A percentile compares a stretch with the other conserved stretches of the same genome.
Evolutionary conservation across 2,113 vertebrate genomes (phyloP).

Genomic region (Pelusios castaneus): DNA sequence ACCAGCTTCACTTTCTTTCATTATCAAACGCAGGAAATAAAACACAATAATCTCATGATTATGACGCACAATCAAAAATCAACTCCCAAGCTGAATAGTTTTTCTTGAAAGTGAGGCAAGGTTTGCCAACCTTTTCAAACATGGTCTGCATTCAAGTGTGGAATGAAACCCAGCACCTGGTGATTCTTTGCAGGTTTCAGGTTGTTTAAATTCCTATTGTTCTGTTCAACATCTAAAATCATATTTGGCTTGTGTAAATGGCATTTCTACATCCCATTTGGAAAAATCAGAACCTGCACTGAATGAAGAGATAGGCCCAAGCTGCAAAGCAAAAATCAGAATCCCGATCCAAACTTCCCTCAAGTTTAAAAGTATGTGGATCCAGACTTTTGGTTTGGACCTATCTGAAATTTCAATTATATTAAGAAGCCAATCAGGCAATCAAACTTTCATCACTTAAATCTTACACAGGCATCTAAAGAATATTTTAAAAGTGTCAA

Average conservation of each 20-base stretch:
- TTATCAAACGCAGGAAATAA: not conserved
- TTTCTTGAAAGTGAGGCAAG: not conserved
- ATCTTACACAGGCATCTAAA: not conserved
- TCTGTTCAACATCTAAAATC: not conserved
- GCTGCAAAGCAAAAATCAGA: not conserved
- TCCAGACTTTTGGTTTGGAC: not conserved
- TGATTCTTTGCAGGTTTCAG: not conserved
- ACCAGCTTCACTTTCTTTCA: not conserved
- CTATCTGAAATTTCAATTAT: not conserved
- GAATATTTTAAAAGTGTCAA: not conserved
- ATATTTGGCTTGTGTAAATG: not conserved
- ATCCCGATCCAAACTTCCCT: not conserved
- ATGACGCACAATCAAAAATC: not conserved
- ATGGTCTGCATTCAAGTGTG: fast-evolving
- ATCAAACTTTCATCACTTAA: not conserved
- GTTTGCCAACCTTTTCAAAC: not conserved
- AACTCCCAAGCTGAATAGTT: fast-evolving
- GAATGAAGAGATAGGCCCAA: fast-evolving
- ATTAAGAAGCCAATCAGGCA: not conserved
- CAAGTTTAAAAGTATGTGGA: not conserved
- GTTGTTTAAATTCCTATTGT: not conserved
- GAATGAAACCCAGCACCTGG: not conserved
- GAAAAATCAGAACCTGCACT: not conserved
- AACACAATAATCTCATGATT: not conserved
- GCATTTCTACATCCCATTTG: not conserved